phyloP scores from a whole-genome alignment of 2,888 invertebrate genomes.

The Calliphora vomitoria region DNA sequence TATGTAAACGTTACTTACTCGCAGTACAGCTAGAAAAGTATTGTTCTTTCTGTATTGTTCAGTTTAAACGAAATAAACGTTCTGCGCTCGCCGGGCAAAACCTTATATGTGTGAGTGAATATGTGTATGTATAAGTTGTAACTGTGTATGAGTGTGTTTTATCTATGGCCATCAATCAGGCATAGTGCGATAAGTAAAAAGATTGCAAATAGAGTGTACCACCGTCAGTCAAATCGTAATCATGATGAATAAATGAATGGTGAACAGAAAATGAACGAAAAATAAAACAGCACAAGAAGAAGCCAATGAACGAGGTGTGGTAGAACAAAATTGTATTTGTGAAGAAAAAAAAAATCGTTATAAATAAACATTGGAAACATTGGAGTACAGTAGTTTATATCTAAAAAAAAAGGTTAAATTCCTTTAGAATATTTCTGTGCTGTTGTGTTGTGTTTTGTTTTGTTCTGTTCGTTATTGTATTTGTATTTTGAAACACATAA shows the following conservation, averaged over 20 bases:
- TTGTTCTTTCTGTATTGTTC: constrained; percentile 52
- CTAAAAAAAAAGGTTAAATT: constrained; percentile 53
- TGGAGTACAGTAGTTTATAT: constrained; percentile 5
- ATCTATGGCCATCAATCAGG: constrained; percentile 85
- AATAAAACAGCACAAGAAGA: constrained; percentile 1
- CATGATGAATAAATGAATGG: constrained; percentile 70
- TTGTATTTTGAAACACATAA: constrained; percentile 49
- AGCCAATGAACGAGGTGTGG: constrained; percentile 64
- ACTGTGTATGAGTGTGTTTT: constrained; percentile 75
- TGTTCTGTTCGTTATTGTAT: neutral
- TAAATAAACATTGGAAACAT: constrained; percentile 5
- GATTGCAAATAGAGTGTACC: constrained; percentile 82
- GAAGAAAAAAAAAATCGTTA: constrained; percentile 22
- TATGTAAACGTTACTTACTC: neutral
- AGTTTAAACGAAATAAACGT: constrained; percentile 68
- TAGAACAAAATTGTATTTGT: constrained; percentile 13
- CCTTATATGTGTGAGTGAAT: constrained; percentile 31
- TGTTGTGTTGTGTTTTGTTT: neutral
- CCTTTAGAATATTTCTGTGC: constrained; percentile 29
- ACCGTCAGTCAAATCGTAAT: constrained; percentile 74
- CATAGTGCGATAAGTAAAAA: constrained; percentile 84
- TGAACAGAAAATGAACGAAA: constrained; percentile 52
- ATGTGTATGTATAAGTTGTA: neutral
- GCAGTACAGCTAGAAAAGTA: constrained; percentile 27
- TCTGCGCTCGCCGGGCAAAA: constrained; percentile 76